Conservation (phyloP, 1,140 invertebrate genomes). For the Atta cephalotes region DNA sequence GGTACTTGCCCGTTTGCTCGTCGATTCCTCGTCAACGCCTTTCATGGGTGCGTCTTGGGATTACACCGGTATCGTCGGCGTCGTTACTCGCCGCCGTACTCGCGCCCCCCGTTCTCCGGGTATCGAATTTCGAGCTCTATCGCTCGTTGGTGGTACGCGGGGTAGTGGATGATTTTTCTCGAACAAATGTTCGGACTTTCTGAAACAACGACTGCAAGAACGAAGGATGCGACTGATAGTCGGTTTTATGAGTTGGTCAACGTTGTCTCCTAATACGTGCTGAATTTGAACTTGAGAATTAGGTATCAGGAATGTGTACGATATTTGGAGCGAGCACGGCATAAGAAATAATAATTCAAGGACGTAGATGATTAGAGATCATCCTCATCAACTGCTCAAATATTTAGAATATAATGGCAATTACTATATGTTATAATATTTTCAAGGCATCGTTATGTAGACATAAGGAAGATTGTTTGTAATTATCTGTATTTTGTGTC, state of each 20-base stretch:
- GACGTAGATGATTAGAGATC: background rate
- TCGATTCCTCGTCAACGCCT: conserved; percentile 11
- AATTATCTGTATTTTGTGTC: no score
- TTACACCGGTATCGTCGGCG: background rate
- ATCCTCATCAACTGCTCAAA: no score
- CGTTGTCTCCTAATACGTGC: background rate
- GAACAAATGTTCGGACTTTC: background rate
- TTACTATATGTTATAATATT: background rate
- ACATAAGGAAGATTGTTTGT: background rate
- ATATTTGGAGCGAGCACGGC: no score
- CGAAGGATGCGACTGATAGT: conserved; percentile 5
- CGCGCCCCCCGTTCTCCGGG: conserved; percentile 1
- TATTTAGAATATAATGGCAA: no score
- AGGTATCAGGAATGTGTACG: background rate
- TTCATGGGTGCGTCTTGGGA: background rate
- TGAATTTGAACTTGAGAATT: background rate
- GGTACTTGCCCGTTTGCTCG: background rate
- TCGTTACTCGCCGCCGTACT: background rate
- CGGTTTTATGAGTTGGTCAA: background rate
- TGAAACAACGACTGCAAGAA: conserved; percentile 8
- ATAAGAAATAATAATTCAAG: background rate
- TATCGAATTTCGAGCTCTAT: conserved; percentile 51
- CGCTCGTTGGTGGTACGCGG: conserved; percentile 12
- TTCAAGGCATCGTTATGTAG: background rate
- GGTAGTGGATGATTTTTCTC: conserved; percentile 6